A percentile compares a stretch with the other conserved stretches of the same genome.
Evolutionary conservation across 2,888 invertebrate genomes (phyloP).

Genomic region (Branchinecta sandiegonensis): DNA sequence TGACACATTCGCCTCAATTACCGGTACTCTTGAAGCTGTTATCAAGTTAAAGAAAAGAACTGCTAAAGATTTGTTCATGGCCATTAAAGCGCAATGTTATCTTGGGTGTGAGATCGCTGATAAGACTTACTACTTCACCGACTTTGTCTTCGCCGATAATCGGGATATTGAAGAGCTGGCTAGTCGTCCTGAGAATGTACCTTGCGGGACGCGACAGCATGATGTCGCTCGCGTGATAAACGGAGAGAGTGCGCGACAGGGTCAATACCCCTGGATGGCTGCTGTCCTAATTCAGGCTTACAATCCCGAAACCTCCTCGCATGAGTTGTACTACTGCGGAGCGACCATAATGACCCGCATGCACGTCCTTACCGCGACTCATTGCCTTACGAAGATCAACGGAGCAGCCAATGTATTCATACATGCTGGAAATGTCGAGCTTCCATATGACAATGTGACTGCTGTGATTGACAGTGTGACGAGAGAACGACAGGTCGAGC

Average conservation of each 20-base stretch:
- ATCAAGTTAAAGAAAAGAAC: not conserved
- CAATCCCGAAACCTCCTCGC: not conserved
- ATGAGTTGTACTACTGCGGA: not conserved
- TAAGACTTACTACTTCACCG: not conserved
- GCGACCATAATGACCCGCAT: not conserved
- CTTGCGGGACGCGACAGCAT: not conserved
- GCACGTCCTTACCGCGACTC: not conserved
- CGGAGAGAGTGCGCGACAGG: not conserved
- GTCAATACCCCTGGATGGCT: constrained; percentile 11
- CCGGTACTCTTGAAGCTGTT: constrained; percentile 4
- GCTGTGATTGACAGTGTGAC: not conserved
- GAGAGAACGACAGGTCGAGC: not conserved
- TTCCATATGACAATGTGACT: not conserved
- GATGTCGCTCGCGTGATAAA: not conserved
- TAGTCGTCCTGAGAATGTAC: not conserved
- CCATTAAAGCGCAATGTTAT: not conserved
- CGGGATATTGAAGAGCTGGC: not conserved
- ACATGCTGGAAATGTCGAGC: not conserved
- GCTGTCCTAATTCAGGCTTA: not conserved
- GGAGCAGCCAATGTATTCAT: not conserved
- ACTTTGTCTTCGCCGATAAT: not conserved
- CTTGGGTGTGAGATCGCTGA: not conserved
- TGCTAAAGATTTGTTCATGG: not conserved
- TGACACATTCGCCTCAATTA: not conserved
- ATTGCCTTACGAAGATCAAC: not conserved